These are phyloP conservation scores for Neostethus bicornis DNA, from an alignment of 2,797 vertebrate genomes.

Conservation along the genomic window DNA sequence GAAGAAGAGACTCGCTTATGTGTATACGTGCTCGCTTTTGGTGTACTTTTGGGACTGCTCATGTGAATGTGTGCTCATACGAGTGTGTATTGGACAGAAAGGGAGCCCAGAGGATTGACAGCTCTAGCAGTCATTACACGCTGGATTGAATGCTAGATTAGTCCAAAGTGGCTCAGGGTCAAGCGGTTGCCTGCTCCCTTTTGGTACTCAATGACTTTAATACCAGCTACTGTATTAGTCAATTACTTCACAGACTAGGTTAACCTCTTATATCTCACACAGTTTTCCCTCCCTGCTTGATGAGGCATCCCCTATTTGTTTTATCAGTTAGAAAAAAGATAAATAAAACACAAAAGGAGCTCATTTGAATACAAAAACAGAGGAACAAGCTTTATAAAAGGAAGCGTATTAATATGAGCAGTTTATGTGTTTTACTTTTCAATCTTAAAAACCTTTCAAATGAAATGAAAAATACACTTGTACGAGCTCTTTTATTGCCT, in stretches of 20 bases:
- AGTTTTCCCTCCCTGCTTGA: slow-evolving; percentile 44
- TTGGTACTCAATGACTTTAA: slow-evolving; percentile 99
- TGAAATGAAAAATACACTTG: not conserved
- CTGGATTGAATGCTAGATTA: slow-evolving; percentile 99
- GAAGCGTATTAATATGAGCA: no score
- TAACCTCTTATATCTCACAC: slow-evolving; percentile 73
- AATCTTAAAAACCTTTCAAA: no score
- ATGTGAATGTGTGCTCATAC: slow-evolving; percentile 8
- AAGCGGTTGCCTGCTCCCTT: slow-evolving; percentile 98
- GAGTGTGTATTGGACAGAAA: slow-evolving; percentile 74
- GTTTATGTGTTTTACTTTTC: no score
- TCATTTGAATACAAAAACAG: not conserved
- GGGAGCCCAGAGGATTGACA: slow-evolving; percentile 97
- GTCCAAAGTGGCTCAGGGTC: slow-evolving; percentile 99
- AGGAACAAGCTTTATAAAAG: not conserved
- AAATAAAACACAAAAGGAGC: slow-evolving; percentile 3
- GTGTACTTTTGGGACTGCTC: slow-evolving; percentile 24
- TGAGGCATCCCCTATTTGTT: slow-evolving; percentile 52
- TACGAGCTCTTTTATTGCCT: slow-evolving; percentile 14
- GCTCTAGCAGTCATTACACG: slow-evolving; percentile 99
- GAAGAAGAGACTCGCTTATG: slow-evolving; percentile 32
- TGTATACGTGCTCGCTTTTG: slow-evolving; percentile 12
- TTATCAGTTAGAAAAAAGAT: slow-evolving; percentile 33
- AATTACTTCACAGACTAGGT: slow-evolving; percentile 96
- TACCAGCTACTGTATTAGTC: slow-evolving; percentile 99